Base-by-base conservation (phyloP, 2,888 invertebrate species). In the Oscheius sp. region DNA sequence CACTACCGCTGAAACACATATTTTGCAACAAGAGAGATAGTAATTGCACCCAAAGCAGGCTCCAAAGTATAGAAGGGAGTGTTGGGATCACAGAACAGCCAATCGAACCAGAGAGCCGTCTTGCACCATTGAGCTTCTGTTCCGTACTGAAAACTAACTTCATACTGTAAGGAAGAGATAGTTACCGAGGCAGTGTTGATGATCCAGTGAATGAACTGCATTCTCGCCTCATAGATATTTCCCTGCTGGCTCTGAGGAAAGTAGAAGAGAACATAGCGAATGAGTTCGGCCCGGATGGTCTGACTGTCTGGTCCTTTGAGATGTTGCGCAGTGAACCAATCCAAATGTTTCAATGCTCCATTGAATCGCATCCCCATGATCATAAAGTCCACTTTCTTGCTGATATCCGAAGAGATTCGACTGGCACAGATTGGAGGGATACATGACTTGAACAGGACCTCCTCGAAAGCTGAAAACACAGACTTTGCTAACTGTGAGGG, bases 221-320 rank as follows among this genome's bases (percentile, higher is more conserved):
- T 72, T 7, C 76, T 66, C 50, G 75, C 77, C 10, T 79, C 81
- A 42, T 47, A 70, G 9, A 66, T 62, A 11, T 1, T 33, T 11
- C 60, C 63, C 2, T 62, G 51, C 32, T 53, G 53, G 33, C 62
- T 48, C 7, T 59, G 57, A 37, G 50, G 51, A 9, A 62, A 37
- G 47, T 51, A 74, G 55, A 35, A 53, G 5, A 76, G 48, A 13
- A 96, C 95, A 90, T 95, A 96, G 62, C 96, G 92, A 88, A 96
- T 96, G 90, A 96, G 93, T 91, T 96, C 96, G 91, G 95, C 95
- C 84, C 96, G 92, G 70, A 96, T 91, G 42, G 95, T 94, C 90
- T 95, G 95, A 79, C 95, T 94, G 91, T 96, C 96, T 3, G 94
- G 94, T 2, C 95, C 95, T 21, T 94, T 94, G 84, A 96, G 92